These are phyloP conservation scores for Amorpha juglandis DNA, from an alignment of 2,888 invertebrate genomes.

Conservation along the genomic window DNA sequence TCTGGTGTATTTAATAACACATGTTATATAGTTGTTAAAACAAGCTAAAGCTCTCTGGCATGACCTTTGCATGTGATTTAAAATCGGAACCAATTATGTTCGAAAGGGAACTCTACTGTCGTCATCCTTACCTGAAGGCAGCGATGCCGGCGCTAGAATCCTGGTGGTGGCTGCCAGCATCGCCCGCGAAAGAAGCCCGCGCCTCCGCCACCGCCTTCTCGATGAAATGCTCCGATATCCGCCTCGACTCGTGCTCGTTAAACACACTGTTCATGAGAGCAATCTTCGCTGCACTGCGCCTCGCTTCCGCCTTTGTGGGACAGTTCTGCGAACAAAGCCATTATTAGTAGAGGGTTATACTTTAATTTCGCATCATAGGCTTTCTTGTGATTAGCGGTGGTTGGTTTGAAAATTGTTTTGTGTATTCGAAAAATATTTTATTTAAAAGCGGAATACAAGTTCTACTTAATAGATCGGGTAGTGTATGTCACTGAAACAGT, in stretches of 20 bases:
- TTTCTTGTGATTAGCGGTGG: not conserved
- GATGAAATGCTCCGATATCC: constrained; percentile 96
- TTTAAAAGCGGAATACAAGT: too few relatives aligned
- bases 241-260: constrained; percentile 96
- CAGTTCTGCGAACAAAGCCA: constrained; percentile 87
- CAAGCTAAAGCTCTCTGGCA: too few relatives aligned
- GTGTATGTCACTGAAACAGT: too few relatives aligned
- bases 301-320: constrained; percentile 96
- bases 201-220: constrained; percentile 97
- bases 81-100: too few relatives aligned
- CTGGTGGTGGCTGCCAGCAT: constrained; percentile 85
- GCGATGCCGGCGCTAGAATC: constrained; percentile 88
- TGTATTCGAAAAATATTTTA: not conserved
- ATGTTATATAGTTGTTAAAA: too few relatives aligned
- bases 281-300: constrained; percentile 97
- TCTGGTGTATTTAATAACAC: too few relatives aligned
- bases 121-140: constrained; percentile 83
- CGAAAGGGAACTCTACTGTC: too few relatives aligned
- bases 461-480: too few relatives aligned
- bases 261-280: constrained; percentile 98
- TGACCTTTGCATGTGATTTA: too few relatives aligned
- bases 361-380: not conserved
- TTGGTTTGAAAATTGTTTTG: not conserved
- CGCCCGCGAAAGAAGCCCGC: constrained; percentile 91
- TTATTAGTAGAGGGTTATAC: not conserved